A percentile compares a stretch with the other conserved stretches of the same genome.
phyloP scores from a whole-genome alignment of 2,113 vertebrate species.

The Pollimyrus isidori region DNA sequence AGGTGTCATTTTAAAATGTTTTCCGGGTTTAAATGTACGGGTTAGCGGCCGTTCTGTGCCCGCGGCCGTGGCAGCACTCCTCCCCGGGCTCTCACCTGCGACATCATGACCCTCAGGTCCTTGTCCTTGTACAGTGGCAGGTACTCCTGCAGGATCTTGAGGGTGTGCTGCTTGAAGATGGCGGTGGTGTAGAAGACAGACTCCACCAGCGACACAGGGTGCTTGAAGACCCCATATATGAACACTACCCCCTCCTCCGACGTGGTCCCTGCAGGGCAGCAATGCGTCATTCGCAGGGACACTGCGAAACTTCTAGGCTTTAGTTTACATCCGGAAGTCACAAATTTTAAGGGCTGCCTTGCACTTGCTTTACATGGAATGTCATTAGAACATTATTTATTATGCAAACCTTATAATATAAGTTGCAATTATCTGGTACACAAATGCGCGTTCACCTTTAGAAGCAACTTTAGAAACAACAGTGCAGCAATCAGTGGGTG shows the following conservation, averaged over 20 bases:
- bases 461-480: neutral
- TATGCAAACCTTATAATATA: neutral
- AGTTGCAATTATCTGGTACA: neutral
- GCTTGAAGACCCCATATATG: conserved; percentile 51
- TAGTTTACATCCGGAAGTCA: neutral
- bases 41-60: neutral
- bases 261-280: conserved; percentile 52
- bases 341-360: neutral
- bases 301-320: neutral
- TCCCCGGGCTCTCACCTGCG: conserved; percentile 51
- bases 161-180: conserved; percentile 63
- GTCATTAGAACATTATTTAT: neutral
- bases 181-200: conserved; percentile 49
- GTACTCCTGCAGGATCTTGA: conserved; percentile 56
- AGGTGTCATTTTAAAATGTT: neutral
- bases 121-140: conserved; percentile 49
- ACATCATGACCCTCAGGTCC: conserved; percentile 56
- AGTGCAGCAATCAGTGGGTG: neutral
- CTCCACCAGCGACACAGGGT: conserved; percentile 53
- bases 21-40: neutral
- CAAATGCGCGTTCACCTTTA: neutral
- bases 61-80: conserved; percentile 2
- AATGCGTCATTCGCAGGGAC: neutral
- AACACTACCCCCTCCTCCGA: conserved; percentile 64
- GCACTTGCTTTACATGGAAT: neutral